Conservation (phyloP, 2,888 invertebrate genomes). For the Leucoptera coffeella region DNA sequence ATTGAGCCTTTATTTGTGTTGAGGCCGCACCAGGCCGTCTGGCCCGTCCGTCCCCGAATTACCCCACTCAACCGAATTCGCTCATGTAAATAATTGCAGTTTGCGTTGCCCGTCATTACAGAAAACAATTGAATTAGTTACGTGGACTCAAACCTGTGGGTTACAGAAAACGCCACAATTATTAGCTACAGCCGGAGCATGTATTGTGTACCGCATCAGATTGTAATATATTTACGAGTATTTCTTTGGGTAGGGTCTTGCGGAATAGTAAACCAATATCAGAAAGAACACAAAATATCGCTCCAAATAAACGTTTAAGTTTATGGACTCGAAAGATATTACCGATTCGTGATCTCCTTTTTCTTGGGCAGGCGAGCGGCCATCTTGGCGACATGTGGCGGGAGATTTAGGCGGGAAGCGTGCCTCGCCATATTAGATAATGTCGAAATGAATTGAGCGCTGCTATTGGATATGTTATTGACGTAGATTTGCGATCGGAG, state of each 20-base stretch:
- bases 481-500: slow-evolving; percentile 53
- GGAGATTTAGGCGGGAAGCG: slow-evolving; percentile 51
- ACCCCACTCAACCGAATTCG: too few species aligned
- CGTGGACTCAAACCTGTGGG: too few species aligned
- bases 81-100: too few species aligned
- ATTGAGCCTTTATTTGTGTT: slow-evolving; percentile 39
- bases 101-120: too few species aligned
- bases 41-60: slow-evolving; percentile 1
- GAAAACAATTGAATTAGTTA: too few species aligned
- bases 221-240: too few species aligned
- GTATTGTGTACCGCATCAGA: too few species aligned
- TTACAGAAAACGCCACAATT: too few species aligned
- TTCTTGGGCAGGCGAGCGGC: slow-evolving; percentile 47
- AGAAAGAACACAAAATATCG: slow-evolving; percentile 49
- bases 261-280: slow-evolving; percentile 41
- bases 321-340: slow-evolving; percentile 54
- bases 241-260: too few species aligned
- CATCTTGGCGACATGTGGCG: slow-evolving; percentile 54
- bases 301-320: slow-evolving; percentile 53
- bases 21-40: slow-evolving; percentile 13
- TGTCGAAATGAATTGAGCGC: slow-evolving; percentile 50
- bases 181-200: too few species aligned
- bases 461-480: slow-evolving; percentile 55
- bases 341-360: slow-evolving; percentile 53
- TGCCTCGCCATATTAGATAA: slow-evolving; percentile 50